phyloP scores from a whole-genome alignment of 2,797 vertebrate genomes.

The Pangasius krempfi region DNA sequence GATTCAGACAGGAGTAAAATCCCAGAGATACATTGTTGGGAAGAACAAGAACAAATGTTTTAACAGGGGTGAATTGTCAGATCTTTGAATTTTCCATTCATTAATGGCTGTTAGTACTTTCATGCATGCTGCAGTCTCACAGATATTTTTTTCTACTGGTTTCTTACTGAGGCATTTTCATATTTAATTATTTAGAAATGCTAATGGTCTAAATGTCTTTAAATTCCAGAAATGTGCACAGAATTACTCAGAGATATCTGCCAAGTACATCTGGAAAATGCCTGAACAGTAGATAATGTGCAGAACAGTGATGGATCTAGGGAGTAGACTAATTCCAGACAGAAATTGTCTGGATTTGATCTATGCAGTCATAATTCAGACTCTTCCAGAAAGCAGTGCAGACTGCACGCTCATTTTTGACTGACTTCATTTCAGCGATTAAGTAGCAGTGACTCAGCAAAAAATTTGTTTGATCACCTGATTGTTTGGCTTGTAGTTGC shows the following conservation, averaged over 20 bases:
- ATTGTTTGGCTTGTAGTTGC: conserved; percentile 1
- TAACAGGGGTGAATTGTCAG: not conserved
- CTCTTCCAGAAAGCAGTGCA: not conserved
- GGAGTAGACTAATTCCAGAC: not conserved
- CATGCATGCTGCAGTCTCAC: not conserved
- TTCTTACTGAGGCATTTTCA: not conserved
- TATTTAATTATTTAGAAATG: not conserved
- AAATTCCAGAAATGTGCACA: not conserved
- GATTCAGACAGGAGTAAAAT: not conserved
- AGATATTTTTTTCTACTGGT: not conserved
- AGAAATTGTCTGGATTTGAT: not conserved
- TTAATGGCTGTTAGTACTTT: not conserved
- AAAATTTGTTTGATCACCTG: not conserved
- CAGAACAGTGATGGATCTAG: not conserved
- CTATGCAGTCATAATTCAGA: conserved; percentile 13
- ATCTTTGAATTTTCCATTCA: not conserved
- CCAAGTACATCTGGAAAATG: not conserved
- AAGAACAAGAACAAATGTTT: not conserved
- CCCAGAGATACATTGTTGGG: not conserved
- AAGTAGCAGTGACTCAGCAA: conserved; percentile 13
- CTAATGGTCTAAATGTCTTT: not conserved
- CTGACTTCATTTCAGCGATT: not conserved
- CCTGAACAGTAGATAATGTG: not conserved
- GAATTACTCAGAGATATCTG: not conserved
- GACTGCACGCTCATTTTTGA: not conserved